These are phyloP conservation scores for Dynastes tityus DNA, from an alignment of 2,888 invertebrate species.

Conservation along the genomic window DNA sequence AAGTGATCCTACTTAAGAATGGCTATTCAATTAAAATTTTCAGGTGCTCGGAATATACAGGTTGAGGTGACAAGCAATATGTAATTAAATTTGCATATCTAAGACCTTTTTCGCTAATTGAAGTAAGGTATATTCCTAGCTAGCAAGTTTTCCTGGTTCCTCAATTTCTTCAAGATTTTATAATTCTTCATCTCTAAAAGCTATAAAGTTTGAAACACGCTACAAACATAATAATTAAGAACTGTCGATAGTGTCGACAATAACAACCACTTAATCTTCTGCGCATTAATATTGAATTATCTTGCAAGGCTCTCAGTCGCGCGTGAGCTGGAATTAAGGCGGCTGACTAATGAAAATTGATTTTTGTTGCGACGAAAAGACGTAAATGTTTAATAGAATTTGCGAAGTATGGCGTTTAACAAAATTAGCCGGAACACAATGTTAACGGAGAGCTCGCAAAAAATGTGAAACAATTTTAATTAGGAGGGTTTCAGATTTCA, in stretches of 20 bases:
- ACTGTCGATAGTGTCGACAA: background rate
- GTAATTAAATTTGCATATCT: constrained; percentile 24
- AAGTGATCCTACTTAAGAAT: too few relatives aligned
- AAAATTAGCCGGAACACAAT: constrained; percentile 32
- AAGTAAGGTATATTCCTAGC: background rate
- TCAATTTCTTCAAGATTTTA: too few relatives aligned
- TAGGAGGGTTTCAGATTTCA: constrained; percentile 47
- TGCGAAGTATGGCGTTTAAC: constrained; percentile 27
- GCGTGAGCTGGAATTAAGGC: background rate
- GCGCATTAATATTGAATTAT: background rate
- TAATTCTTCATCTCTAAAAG: too few relatives aligned
- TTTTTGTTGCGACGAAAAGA: constrained; percentile 2
- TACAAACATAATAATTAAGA: background rate
- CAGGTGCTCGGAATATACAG: constrained; percentile 17
- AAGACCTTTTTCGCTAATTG: constrained; percentile 12
- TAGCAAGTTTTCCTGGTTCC: background rate
- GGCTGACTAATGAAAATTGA: constrained; percentile 16
- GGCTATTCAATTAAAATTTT: background rate
- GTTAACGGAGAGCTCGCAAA: constrained; percentile 13
- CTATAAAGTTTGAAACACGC: background rate
- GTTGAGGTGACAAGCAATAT: background rate
- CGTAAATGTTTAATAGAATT: constrained; percentile 32
- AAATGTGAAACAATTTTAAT: constrained; percentile 51
- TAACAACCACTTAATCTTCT: too few relatives aligned
- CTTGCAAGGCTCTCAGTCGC: background rate